These are phyloP conservation scores for Petrocephalus schoutedeni DNA, from an alignment of 2,797 vertebrate genomes.

Conservation along the genomic window DNA sequence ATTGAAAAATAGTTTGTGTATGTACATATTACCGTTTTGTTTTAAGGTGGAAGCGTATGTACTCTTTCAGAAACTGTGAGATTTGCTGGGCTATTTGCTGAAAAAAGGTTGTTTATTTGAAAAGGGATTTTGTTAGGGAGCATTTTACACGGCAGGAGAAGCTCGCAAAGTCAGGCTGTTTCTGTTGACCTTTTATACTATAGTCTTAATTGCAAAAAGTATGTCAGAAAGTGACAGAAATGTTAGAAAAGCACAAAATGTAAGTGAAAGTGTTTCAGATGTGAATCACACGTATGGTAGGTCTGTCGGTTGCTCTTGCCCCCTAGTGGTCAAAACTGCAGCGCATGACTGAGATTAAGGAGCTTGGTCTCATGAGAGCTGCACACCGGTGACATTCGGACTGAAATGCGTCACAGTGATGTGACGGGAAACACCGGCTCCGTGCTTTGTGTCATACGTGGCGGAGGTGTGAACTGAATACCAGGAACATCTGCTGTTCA, in stretches of 20 bases:
- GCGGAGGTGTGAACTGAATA: background rate
- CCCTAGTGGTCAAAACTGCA: background rate
- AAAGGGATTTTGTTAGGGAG: background rate
- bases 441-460: background rate
- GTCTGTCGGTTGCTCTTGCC: background rate
- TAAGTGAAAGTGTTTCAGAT: background rate
- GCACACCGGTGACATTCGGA: background rate
- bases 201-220: background rate
- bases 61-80: background rate
- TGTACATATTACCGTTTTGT: background rate
- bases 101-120: background rate
- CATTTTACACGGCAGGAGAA: background rate
- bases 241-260: slow-evolving; percentile 15
- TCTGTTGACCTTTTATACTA: background rate
- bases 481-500: slow-evolving; percentile 1
- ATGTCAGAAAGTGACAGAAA: background rate
- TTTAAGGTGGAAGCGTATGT: background rate
- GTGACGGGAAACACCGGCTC: background rate
- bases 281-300: background rate
- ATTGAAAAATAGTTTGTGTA: slow-evolving; percentile 24
- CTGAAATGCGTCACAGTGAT: background rate
- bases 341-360: slow-evolving; percentile 4
- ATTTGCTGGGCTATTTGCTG: slow-evolving; percentile 9
- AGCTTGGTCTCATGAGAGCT: background rate
- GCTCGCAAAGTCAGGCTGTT: background rate